Evolutionary conservation across 2,888 invertebrate genomes (phyloP), one percentile per base, ranked within the genome.

Genomic region (Shargacucullia verbasci): DNA sequence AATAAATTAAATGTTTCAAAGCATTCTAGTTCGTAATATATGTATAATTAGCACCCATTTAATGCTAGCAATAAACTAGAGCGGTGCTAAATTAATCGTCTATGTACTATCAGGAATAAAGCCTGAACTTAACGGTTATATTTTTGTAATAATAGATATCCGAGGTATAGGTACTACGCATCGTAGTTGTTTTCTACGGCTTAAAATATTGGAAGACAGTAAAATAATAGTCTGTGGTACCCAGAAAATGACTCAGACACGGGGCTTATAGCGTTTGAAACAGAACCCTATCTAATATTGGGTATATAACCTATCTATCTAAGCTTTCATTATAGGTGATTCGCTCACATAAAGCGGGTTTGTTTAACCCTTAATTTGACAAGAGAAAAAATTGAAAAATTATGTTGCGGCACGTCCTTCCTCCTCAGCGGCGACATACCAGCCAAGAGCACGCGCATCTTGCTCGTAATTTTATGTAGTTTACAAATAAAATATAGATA

Each of bases 121-220:
- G 59, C 76, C 74, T 65, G 75, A 70, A 59, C 70, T 70, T 59
- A 62, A 63, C 48, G 47, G 71, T 50, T 54, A 25, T 61, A 58
- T 66, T 63, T 70, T 70, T 58, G 45, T 54, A 70, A 70, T 34
- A 64, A 67, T 79, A 76, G 27, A 3, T 29, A 29, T 29, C 7
- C 1, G 79, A 80, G 61, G 73, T 68, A 64, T 77, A n/a, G n/a
- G n/a, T n/a, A 79, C 65, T 72, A 74, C 79, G 68, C 60, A 60
- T 63, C 61, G 70, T 81, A 81, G 65, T 74, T 70, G 67, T 81
- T 70, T 65, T 79, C 83, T 83, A 82, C 79, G 79, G 81, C 87
- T 88, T 90, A 88, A 72, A 76, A 79, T 88, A 91, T 76, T 92
- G 92, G 92, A 92, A 92, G 91, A 91, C 92, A 72, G 81, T 83